These are phyloP conservation scores for Vesta saturnalis DNA, from an alignment of 2,888 invertebrate genomes.

Conservation along the genomic window DNA sequence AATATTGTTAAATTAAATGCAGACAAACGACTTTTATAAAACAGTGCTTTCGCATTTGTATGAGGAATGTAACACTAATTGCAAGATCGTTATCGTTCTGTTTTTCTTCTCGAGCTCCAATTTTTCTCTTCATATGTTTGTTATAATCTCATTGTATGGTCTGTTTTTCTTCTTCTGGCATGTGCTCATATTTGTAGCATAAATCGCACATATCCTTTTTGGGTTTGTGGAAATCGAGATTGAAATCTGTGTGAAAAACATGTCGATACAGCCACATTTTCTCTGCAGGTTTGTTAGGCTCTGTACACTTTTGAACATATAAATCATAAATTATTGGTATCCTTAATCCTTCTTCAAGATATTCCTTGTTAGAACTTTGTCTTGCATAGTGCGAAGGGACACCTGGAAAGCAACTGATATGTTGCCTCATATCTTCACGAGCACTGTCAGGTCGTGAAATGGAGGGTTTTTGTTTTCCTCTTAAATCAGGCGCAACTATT, in stretches of 20 bases:
- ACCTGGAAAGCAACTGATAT: background rate
- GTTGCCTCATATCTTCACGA: background rate
- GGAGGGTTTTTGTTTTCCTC: background rate
- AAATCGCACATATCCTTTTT: too few species aligned
- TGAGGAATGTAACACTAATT: too few species aligned
- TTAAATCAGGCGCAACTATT: background rate
- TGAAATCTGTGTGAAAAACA: too few species aligned
- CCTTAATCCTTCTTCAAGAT: background rate
- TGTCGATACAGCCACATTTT: background rate
- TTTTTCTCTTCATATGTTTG: too few species aligned
- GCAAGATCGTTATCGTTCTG: too few species aligned
- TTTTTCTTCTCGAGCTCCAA: too few species aligned
- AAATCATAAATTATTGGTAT: background rate
- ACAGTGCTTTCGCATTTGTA: too few species aligned
- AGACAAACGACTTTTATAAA: too few species aligned
- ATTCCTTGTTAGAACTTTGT: background rate
- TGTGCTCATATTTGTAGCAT: background rate
- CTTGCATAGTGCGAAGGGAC: background rate
- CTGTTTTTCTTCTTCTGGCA: background rate
- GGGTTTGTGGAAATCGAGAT: too few species aligned
- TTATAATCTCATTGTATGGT: background rate
- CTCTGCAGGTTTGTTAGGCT: background rate
- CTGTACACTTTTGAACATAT: background rate
- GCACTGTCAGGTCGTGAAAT: background rate
- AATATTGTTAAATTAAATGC: too few species aligned